A percentile compares a stretch with the other conserved stretches of the same genome.
These are phyloP conservation scores for Odontomyia ornata DNA, from an alignment of 2,888 invertebrate genomes.

Conservation along the genomic window DNA sequence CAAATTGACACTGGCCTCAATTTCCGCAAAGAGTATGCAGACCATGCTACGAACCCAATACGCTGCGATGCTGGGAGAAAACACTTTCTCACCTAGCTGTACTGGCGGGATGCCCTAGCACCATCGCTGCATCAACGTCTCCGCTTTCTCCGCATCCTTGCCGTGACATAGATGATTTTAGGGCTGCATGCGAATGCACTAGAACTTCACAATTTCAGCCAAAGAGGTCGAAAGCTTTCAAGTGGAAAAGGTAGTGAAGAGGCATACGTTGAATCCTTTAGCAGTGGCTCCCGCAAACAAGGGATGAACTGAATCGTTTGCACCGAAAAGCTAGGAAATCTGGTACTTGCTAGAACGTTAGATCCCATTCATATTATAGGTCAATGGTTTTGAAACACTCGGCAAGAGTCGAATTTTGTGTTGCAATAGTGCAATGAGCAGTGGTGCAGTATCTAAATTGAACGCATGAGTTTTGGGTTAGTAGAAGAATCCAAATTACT, in stretches of 20 bases:
- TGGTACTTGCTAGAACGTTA: neutral
- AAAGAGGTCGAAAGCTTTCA: conserved; percentile 6
- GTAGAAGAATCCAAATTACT: too few relatives aligned
- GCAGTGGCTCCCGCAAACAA: neutral
- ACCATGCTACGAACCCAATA: neutral
- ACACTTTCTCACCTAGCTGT: conserved; percentile 30
- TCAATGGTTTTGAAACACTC: conserved; percentile 20
- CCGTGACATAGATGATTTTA: conserved; percentile 23
- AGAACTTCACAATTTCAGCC: conserved; percentile 19
- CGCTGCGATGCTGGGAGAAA: neutral
- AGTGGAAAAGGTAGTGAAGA: neutral
- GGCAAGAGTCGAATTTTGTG: neutral
- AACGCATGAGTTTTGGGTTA: too few relatives aligned
- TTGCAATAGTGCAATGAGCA: neutral
- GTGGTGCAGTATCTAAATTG: neutral
- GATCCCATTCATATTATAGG: conserved; percentile 4
- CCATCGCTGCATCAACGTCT: neutral
- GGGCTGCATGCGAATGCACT: conserved; percentile 28
- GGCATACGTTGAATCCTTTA: neutral
- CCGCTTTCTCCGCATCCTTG: neutral
- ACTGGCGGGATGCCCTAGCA: neutral
- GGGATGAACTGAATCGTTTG: neutral
- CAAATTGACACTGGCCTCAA: conserved; percentile 41
- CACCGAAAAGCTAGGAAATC: neutral
- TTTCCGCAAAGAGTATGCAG: conserved; percentile 5